These are phyloP conservation scores for Lophius americanus DNA, from an alignment of 2,797 vertebrate species.

Conservation along the genomic window DNA sequence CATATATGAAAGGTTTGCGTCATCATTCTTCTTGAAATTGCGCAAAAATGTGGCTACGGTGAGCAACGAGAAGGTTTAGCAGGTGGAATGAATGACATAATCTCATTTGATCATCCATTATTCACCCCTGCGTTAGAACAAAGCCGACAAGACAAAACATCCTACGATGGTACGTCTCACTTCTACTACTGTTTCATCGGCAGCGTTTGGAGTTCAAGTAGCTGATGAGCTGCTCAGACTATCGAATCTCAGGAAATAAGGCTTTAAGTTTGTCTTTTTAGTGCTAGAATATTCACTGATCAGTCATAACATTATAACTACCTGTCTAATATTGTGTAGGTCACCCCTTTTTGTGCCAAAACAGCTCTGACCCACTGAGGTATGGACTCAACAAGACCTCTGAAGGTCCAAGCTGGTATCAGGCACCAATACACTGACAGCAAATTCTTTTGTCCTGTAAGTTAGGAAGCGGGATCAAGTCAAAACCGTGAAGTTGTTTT, in stretches of 20 bases:
- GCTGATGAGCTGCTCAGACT: constrained; percentile 3
- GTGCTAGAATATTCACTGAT: no score
- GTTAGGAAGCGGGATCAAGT: no score
- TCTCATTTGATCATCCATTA: constrained; percentile 26
- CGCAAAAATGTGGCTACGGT: not conserved
- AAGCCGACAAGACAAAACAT: constrained; percentile 15
- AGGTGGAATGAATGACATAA: not conserved
- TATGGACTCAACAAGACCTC: no score
- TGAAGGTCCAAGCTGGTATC: no score
- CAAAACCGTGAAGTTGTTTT: no score
- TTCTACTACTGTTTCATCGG: no score
- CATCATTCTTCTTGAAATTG: not conserved
- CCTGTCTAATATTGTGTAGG: no score
- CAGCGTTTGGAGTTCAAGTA: not conserved
- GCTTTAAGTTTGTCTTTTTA: not conserved
- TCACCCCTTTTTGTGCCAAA: no score
- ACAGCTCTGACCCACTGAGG: no score
- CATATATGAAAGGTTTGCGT: not conserved
- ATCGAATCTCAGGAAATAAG: not conserved
- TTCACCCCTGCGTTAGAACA: constrained; percentile 21
- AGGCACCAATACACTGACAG: no score
- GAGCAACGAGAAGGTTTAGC: not conserved
- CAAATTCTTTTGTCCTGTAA: no score
- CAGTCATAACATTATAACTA: no score
- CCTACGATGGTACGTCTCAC: not conserved